Evolutionary conservation across 1,140 invertebrate genomes (phyloP).

Genomic region (Zaprionus kolodkinae): DNA sequence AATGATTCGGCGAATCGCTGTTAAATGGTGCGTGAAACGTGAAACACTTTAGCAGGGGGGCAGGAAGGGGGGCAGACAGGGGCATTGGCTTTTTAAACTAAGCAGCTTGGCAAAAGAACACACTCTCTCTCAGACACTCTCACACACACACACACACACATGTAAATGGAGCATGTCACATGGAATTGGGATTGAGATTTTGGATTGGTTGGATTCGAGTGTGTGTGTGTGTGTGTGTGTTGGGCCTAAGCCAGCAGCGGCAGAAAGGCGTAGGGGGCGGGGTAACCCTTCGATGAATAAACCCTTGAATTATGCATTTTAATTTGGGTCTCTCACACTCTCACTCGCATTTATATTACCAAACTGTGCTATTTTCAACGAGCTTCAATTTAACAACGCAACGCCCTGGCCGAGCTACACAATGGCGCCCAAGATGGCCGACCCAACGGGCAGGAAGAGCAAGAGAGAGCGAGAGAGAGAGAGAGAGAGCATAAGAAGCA

Average conservation of each 20-base stretch:
- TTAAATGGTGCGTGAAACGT: conserved; percentile 81
- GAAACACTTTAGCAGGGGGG: conserved; percentile 68
- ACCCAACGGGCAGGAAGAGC: conserved; percentile 9
- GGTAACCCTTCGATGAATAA: conserved; percentile 27
- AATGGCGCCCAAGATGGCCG: conserved; percentile 48
- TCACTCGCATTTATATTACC: conserved; percentile 71
- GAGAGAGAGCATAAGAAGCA: not conserved
- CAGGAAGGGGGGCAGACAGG: not conserved
- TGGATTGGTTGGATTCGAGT: not conserved
- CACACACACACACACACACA: conserved; percentile 41
- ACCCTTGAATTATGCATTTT: conserved; percentile 80
- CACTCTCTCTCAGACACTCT: no score
- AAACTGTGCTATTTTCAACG: conserved; percentile 63
- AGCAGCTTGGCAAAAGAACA: conserved; percentile 23
- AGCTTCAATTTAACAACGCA: conserved; percentile 70
- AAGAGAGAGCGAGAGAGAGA: not conserved
- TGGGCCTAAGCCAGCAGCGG: conserved; percentile 49
- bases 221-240: no score
- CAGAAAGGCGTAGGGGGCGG: not conserved
- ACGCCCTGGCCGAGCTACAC: conserved; percentile 31
- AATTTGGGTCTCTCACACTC: conserved; percentile 56
- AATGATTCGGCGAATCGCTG: conserved; percentile 79
- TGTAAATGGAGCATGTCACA: conserved; percentile 60
- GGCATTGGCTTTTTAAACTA: conserved; percentile 54
- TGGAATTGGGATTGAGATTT: conserved; percentile 36